phyloP scores from a whole-genome alignment of 2,888 invertebrate species.

The Saturnia pavonia region DNA sequence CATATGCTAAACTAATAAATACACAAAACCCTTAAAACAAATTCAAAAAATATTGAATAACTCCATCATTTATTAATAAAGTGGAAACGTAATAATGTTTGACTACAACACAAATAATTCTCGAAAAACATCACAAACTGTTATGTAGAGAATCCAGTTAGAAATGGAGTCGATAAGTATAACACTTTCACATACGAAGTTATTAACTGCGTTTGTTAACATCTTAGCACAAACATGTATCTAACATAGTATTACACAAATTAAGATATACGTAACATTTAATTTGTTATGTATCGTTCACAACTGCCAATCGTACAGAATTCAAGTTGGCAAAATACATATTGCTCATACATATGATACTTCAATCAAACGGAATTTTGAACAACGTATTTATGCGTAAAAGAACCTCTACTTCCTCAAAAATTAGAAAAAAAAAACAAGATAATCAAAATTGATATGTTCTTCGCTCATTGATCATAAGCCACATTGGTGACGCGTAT shows the following conservation, averaged over 20 bases:
- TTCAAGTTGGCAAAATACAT: slow-evolving; percentile 54
- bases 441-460: slow-evolving; percentile 65
- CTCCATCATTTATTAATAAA: no score
- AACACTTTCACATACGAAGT: not conserved
- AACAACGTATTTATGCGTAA: slow-evolving; percentile 74
- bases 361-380: slow-evolving; percentile 66
- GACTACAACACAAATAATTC: no score
- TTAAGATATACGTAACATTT: slow-evolving; percentile 23
- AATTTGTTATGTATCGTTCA: slow-evolving; percentile 50
- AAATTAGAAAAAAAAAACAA: slow-evolving; percentile 51
- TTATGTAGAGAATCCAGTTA: no score
- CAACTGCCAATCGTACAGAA: slow-evolving; percentile 28
- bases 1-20: no score
- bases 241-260: not conserved
- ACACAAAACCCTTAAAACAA: not conserved
- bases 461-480: slow-evolving; percentile 57
- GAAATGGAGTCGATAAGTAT: no score
- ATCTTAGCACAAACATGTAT: not conserved
- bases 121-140: no score
- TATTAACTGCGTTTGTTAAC: not conserved
- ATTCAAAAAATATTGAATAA: not conserved
- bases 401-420: slow-evolving; percentile 65
- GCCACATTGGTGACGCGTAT: slow-evolving; percentile 45
- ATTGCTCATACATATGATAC: slow-evolving; percentile 13
- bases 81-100: no score